Conservation (phyloP, 2,797 vertebrate species). For the Chaetodon trifasciatus region DNA sequence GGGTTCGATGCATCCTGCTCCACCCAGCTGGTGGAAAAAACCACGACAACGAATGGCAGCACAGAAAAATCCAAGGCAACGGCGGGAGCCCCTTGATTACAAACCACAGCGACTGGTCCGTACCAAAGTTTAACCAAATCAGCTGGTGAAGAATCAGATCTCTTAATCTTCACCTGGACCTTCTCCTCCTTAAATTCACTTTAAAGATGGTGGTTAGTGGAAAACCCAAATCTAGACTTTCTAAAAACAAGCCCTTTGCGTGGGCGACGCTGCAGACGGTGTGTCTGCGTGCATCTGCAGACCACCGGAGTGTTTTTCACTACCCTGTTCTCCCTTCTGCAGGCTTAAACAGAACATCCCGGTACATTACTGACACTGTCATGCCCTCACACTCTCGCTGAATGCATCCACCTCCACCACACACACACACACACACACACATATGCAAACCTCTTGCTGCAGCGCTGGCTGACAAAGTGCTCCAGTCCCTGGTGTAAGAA, state of each 20-base stretch:
- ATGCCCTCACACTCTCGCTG: conserved; percentile 40
- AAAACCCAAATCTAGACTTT: not conserved
- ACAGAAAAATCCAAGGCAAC: not conserved
- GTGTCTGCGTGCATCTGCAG: not conserved
- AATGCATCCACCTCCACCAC: conserved; percentile 46
- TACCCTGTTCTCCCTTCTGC: conserved; percentile 1
- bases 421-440: conserved; percentile 35
- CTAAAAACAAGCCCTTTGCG: not conserved
- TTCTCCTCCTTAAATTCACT: not conserved
- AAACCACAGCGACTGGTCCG: not conserved
- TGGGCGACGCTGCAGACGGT: not conserved
- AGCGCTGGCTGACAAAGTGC: conserved; percentile 75
- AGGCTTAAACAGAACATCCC: conserved; percentile 43
- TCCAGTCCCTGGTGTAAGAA: conserved; percentile 85
- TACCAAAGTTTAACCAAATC: not conserved
- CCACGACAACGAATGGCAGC: not conserved
- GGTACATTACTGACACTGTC: conserved; percentile 36
- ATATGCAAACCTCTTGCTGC: conserved; percentile 63
- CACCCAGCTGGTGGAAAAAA: conserved; percentile 54
- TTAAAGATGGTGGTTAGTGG: too few relatives aligned
- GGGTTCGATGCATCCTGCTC: conserved; percentile 65
- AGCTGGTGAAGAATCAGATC: not conserved
- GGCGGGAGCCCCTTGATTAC: not conserved
- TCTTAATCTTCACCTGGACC: not conserved
- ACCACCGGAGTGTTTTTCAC: not conserved